Evolutionary conservation across 2,113 vertebrate genomes (phyloP).

Genomic region (Peromyscus leucopus): DNA sequence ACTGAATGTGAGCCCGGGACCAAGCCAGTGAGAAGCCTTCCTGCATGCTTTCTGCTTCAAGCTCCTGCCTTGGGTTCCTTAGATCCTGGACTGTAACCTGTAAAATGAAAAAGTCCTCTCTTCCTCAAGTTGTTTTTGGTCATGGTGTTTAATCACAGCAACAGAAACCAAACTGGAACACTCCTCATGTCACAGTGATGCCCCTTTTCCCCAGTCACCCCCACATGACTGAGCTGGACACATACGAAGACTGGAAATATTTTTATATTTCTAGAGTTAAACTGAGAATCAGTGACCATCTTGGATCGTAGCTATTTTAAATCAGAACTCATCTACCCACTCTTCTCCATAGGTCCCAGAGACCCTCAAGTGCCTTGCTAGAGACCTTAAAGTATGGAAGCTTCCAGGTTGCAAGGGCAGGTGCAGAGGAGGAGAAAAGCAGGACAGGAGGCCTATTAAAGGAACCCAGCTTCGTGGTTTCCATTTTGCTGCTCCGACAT

Average conservation of each 20-base stretch:
- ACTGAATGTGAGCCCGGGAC: neutral
- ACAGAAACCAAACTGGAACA: neutral
- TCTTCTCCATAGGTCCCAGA: neutral
- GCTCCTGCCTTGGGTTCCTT: neutral
- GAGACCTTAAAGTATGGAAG: rapidly evolving
- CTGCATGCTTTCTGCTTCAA: neutral
- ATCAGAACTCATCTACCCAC: neutral
- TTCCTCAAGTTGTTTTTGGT: neutral
- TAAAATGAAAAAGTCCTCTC: neutral
- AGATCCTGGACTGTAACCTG: neutral
- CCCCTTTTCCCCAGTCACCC: neutral
- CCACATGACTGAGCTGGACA: neutral
- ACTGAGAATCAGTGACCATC: neutral
- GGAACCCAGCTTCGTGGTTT: neutral
- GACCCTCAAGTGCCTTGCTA: neutral
- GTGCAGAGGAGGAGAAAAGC: neutral
- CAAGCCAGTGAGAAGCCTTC: neutral
- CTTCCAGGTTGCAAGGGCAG: neutral
- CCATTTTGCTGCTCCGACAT: neutral
- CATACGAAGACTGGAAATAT: neutral
- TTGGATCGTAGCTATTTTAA: neutral
- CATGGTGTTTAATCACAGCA: neutral
- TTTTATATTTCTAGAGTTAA: neutral
- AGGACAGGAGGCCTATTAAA: neutral
- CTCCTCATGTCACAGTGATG: neutral